Evolutionary conservation across 35 echinoderm and acorn worm species (phyloP), one percentile per base, ranked within the genome.

Genomic region (Acanthaster planci): DNA sequence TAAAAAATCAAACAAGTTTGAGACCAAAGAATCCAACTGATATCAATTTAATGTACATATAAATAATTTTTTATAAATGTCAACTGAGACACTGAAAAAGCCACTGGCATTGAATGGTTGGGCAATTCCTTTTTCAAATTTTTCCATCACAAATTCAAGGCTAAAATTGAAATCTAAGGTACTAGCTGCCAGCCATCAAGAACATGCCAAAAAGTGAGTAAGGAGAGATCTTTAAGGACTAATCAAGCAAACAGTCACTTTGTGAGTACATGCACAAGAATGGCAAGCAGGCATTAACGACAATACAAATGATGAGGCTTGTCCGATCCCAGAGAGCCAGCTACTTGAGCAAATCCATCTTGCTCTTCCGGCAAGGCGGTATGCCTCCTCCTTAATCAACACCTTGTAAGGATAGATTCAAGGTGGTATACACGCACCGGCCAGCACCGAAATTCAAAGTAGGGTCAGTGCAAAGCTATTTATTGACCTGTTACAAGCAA

Each of bases 401-500:
- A 47, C 12, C 42, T 47, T 47, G 42, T 47, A 4, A 47, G 42
- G 42, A 47, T 47, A 8, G 64, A 72, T 21, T 72, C 64, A 26
- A 72, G 64, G 26, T 34, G 34, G 26, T 72, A 72, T 34, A 72
- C 64, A 72, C 30, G 64, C 64, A 72, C 15, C 22, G 26, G 30
- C 64, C 64, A 72, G 26, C 23, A 34, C 64, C 30, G 64, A 72
- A 72, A 72, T 35, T 72, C 64, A 72, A 72, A 72, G 64, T 14
- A 72, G 64, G 64, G 64, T 72, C 64, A 72, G 26, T 72, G 64
- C 64, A 72, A 72, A 72, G 64, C 64, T 72, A 72, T 72, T 72
- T 72, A 72, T 72, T 72, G 64, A 72, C 64, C 64, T 72, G 64
- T 72, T 72, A 72, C 64, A 27, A 72, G 64, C 64, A 72, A 72